A percentile compares a stretch with the other conserved stretches of the same genome.
These are phyloP conservation scores for Drosophila miranda DNA, from an alignment of 1,140 invertebrate species.

Conservation along the genomic window DNA sequence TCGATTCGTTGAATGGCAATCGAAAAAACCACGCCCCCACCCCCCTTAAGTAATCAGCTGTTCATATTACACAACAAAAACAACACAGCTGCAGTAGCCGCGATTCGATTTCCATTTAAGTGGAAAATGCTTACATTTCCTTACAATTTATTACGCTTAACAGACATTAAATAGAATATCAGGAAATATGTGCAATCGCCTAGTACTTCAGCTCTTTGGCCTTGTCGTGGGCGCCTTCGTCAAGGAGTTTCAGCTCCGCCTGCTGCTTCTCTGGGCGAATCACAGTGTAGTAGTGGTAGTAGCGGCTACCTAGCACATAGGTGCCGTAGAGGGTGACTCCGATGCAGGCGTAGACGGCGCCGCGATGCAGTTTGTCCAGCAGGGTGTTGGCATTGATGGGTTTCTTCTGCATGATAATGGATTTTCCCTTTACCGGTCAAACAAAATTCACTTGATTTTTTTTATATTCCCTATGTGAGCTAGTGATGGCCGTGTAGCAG, in stretches of 20 bases:
- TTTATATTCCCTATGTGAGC: not conserved
- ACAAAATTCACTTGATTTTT: not conserved
- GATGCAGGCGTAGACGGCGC: conserved; percentile 83
- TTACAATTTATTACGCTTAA: conserved; percentile 56
- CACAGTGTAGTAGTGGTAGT: conserved; percentile 82
- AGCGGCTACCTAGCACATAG: conserved; percentile 78
- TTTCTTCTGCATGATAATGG: conserved; percentile 69
- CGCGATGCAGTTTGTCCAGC: conserved; percentile 83
- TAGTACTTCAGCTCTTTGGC: conserved; percentile 77
- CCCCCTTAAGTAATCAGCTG: not conserved
- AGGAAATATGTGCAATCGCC: conserved; percentile 9
- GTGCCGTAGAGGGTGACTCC: conserved; percentile 82
- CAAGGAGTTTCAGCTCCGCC: conserved; percentile 74
- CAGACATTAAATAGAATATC: conserved; percentile 42
- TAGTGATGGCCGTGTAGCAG: not conserved
- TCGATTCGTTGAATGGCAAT: too few species aligned
- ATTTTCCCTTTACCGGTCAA: conserved; percentile 2
- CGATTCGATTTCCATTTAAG: not conserved
- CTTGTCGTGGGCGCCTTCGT: conserved; percentile 73
- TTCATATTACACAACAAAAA: conserved; percentile 48
- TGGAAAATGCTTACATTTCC: conserved; percentile 43
- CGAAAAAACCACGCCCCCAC: too few species aligned
- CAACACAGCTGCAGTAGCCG: conserved; percentile 30
- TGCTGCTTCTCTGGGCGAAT: conserved; percentile 79
- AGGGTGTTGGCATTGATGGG: conserved; percentile 69